Base-by-base conservation (phyloP, 2,888 invertebrate genomes). In the Epistrophe eligans region DNA sequence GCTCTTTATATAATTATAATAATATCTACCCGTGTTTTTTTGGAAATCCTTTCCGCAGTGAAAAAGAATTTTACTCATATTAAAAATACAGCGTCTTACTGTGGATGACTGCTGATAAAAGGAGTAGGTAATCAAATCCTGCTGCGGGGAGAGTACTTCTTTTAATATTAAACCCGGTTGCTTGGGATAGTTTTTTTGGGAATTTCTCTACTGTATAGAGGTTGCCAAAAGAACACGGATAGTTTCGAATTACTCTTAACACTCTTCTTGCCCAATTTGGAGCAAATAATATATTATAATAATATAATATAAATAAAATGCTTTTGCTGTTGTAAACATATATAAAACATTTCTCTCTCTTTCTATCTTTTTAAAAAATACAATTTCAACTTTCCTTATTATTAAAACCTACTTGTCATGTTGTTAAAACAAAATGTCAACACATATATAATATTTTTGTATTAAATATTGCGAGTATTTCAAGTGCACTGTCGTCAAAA, bases 241-340 rank as follows among this genome's bases (percentile, higher is more conserved):
- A 8, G 24, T 32, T 62, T 19, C 38, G 24, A 43, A 55, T 9
- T 50, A 52, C 19, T 52, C 19, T 52, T 43, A n/a, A 76, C 40
- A 66, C 35, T 28, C 45, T 28, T 32, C 13, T 32, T 45, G 72
- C 17, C n/a, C 19, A 4, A 19, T 45, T 35, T 1, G 19, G 15
- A 58, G 45, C 43, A 45, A 72, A 58, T 28, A 71, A n/a, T 24
- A 17, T 13, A 13, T n/a, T n/a, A n/a, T n/a, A n/a, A n/a, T n/a
- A n/a, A n/a, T n/a, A 58, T 28, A 71, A n/a, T 24, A 17, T 13
- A 13, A 4, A 32, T 13, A 35, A 50, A 66, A 57, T 45, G 85
- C 85, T 85, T 85, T 85, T 70, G 74, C 32, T 85, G 85, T 85
- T 85, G 85, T 82, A 64, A 73, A 66, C 11, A 84, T 67, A 48